Percentiles rank a stretch among this genome's conserved stretches.
These are phyloP conservation scores for Tragopan temminckii DNA, from an alignment of 2,797 vertebrate genomes.

Conservation along the genomic window DNA sequence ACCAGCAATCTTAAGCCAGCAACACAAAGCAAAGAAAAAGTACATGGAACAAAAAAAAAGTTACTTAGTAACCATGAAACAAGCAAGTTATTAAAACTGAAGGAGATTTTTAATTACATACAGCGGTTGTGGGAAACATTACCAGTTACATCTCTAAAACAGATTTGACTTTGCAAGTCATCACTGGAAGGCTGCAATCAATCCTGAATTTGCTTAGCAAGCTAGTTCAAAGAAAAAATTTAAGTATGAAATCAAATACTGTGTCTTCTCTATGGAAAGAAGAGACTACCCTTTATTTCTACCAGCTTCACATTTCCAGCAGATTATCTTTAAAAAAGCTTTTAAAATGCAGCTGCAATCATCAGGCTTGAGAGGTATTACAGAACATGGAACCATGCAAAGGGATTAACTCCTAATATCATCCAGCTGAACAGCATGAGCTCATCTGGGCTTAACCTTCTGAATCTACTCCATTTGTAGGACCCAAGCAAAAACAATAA, in stretches of 20 bases:
- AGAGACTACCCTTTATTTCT: neutral
- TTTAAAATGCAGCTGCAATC: slow-evolving; percentile 60
- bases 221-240: neutral
- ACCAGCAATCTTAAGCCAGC: neutral
- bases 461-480: slow-evolving; percentile 49
- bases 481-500: slow-evolving; percentile 35
- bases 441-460: slow-evolving; percentile 66
- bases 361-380: slow-evolving; percentile 58
- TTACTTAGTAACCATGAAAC: neutral
- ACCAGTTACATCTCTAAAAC: neutral
- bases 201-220: slow-evolving; percentile 15
- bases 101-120: slow-evolving; percentile 1
- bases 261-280: neutral
- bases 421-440: slow-evolving; percentile 62
- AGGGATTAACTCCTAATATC: slow-evolving; percentile 72
- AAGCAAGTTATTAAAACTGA: neutral
- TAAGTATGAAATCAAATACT: neutral
- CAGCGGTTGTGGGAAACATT: neutral
- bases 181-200: neutral
- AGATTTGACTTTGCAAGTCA: neutral
- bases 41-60: neutral
- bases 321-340: slow-evolving; percentile 61
- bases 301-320: slow-evolving; percentile 11
- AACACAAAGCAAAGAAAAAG: neutral
- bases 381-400: neutral